Base-by-base conservation (phyloP, 2,113 vertebrate genomes). In the Oryzias celebensis region DNA sequence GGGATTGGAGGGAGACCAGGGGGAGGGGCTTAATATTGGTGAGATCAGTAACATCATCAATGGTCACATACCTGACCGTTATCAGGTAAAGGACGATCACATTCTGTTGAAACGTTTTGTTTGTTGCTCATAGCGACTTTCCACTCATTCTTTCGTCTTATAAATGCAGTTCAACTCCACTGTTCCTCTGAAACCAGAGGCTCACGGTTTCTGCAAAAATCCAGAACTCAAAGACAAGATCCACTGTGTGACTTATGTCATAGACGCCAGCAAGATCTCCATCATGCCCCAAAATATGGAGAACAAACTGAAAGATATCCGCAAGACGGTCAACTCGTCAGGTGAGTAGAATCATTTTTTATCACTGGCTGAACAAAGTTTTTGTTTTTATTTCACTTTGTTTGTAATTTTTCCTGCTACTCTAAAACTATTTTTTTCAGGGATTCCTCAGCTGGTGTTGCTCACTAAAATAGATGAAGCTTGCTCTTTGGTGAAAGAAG, bases 1-100 rank as follows among this genome's bases (percentile, higher is more conserved):
- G 90, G 90, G 90, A 63, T 42, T 93, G 72, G 90, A 91, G 67
- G 88, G 86, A n/a, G 68, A 10, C 47, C 26, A 31, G 3, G 84
- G 80, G 44, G 50, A 55, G 2, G 90, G 90, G 18, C 57, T 91
- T 54, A 65, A 87, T 5, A 16, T 85, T 0, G 86, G 89, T 1
- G 91, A 91, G 20, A 66, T 90, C 44, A 24, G 18, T 55, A 90
- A 22, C 54, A 84, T 91, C 58, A 49, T 90, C 13, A 78, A 82
- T 31, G 84, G 84, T 6, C 81, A 86, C 14, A 4, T 86, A 17
- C 72, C 70, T 16, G 46, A 86, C 49, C 1, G 17, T 45, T 81
- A 86, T 57, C 81, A 79, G 84, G 84, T 86, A 67, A 3, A 20
- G 20, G 1, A 56, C 23, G 36, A 36, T 36, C 36, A 3, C 3